phyloP scores from a whole-genome alignment of 2,113 vertebrate genomes.

The Pluvialis apricaria region DNA sequence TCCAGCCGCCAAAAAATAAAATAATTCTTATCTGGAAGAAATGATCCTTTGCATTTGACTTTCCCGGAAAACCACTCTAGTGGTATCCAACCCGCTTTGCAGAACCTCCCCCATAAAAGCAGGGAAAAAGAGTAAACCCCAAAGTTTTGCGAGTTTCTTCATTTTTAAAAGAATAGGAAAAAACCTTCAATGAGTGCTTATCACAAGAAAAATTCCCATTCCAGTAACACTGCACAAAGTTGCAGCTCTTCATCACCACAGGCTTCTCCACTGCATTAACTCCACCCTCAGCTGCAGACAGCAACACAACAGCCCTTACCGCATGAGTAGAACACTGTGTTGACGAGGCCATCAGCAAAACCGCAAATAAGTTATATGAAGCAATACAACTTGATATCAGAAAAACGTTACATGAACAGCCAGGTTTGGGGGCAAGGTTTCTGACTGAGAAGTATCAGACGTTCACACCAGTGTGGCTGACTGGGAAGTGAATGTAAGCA shows the following conservation, averaged over 20 bases:
- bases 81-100: not conserved
- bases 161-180: not conserved
- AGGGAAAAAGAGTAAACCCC: not conserved
- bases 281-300: not conserved
- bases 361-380: not conserved
- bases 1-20: not conserved
- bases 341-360: not conserved
- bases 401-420: not conserved
- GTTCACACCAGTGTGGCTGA: no score
- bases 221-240: not conserved
- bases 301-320: not conserved
- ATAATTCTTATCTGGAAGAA: not conserved
- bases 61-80: not conserved
- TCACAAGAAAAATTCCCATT: not conserved
- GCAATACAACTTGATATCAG: not conserved
- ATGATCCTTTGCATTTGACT: not conserved
- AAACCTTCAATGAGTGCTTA: not conserved
- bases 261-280: not conserved
- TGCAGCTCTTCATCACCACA: not conserved
- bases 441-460: rapidly evolving
- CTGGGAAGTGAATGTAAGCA: rapidly evolving
- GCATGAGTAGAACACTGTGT: rapidly evolving
- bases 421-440: not conserved
- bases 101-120: not conserved
- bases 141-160: not conserved